These are phyloP conservation scores for honey bee (Apis mellifera) DNA, from an alignment of 1,140 invertebrate species.

Conservation along the genomic window DNA sequence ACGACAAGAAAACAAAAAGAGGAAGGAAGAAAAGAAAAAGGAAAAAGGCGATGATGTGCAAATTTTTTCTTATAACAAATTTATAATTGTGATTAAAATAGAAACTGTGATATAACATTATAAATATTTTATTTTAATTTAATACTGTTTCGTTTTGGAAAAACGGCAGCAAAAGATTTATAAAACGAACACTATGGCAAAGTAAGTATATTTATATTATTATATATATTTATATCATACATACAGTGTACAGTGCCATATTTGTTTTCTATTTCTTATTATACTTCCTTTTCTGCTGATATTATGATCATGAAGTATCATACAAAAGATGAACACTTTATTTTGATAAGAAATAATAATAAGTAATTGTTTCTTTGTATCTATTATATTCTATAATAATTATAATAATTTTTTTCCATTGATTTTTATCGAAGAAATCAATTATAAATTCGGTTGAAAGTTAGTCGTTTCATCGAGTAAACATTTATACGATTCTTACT, in stretches of 20 bases:
- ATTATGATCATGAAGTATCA: not conserved
- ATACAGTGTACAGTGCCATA: not conserved
- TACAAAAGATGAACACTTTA: not conserved
- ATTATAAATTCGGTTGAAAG: too few relatives aligned
- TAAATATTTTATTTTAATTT: conserved; percentile 24
- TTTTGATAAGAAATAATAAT: not conserved
- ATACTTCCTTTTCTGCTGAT: not conserved
- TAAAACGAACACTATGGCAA: conserved; percentile 48
- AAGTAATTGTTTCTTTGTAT: too few relatives aligned
- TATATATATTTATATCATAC: not conserved
- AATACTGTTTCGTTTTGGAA: not conserved
- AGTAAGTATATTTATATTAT: conserved; percentile 59
- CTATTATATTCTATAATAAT: too few relatives aligned
- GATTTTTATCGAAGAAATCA: too few relatives aligned
- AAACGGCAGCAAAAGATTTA: not conserved
- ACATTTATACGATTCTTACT: not conserved
- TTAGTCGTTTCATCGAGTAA: not conserved
- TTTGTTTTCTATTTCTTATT: not conserved
- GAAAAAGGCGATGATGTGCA: conserved; percentile 25
- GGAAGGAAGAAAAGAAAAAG: not conserved
- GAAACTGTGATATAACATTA: conserved; percentile 64
- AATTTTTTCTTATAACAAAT: not conserved
- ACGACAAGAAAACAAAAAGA: not conserved
- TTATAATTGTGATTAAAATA: conserved; percentile 57
- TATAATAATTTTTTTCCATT: too few relatives aligned